Evolutionary conservation across 2,113 vertebrate genomes (phyloP).

Genomic region (Cryptomyrus ogoouensis): DNA sequence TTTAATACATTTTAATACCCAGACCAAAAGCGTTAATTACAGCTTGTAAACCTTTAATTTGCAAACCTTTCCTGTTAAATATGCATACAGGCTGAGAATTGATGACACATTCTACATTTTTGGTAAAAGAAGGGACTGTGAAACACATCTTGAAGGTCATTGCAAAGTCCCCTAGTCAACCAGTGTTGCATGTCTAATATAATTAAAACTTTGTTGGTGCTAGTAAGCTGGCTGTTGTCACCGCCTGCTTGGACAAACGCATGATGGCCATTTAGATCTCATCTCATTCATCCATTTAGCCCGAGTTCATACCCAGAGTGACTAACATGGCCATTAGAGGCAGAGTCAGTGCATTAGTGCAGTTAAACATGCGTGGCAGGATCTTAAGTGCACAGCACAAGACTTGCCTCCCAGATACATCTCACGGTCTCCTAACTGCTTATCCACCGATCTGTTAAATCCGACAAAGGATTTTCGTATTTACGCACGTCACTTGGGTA

Average conservation of each 20-base stretch:
- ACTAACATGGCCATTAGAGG: neutral
- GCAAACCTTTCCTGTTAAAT: constrained; percentile 1
- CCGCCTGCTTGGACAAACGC: neutral
- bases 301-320: neutral
- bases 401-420: neutral
- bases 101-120: neutral
- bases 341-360: neutral
- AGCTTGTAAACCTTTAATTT: neutral
- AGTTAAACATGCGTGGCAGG: neutral
- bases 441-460: neutral
- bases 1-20: neutral
- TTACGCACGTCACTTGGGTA: neutral
- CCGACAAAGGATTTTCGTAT: neutral
- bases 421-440: neutral
- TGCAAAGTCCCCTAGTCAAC: neutral
- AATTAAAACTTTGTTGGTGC: neutral
- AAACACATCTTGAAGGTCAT: neutral
- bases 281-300: constrained; percentile 4
- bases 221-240: neutral
- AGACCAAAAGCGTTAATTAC: neutral
- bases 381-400: neutral
- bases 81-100: neutral
- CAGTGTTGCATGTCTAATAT: neutral
- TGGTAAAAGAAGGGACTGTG: neutral
- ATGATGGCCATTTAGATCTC: neutral